Evolutionary conservation across 1,140 invertebrate genomes (phyloP).

Genomic region (Potamilus streckersoni): DNA sequence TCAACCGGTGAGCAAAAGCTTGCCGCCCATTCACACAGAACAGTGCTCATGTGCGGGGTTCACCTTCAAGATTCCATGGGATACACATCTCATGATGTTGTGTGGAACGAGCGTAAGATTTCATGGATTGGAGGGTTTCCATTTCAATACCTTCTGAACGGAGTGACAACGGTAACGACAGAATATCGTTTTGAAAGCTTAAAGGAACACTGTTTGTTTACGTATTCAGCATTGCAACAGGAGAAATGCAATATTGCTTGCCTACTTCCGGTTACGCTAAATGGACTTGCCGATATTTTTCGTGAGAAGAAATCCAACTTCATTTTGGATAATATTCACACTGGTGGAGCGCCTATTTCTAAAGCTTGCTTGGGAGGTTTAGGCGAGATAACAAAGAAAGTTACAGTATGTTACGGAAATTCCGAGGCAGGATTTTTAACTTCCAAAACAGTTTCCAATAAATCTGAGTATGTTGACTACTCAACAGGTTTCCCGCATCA

Average conservation of each 20-base stretch:
- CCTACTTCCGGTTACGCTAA: conserved; percentile 4
- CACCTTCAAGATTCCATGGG: conserved; percentile 8
- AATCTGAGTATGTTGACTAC: not conserved
- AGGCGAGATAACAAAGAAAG: not conserved
- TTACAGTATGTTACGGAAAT: conserved; percentile 4
- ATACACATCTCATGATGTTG: not conserved
- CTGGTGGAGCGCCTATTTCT: not conserved
- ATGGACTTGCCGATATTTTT: conserved; percentile 1
- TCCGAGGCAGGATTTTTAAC: conserved; percentile 2
- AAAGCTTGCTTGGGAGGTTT: not conserved
- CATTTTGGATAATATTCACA: conserved; percentile 10
- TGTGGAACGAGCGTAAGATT: conserved; percentile 5
- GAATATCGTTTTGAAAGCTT: not conserved
- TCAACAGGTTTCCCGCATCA: not conserved
- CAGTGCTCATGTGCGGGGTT: not conserved
- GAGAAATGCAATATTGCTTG: conserved; percentile 9
- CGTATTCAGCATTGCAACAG: not conserved
- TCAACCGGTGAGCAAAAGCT: conserved; percentile 14
- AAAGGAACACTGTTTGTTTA: conserved; percentile 9
- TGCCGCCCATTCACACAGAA: conserved; percentile 7
- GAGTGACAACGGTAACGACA: conserved; percentile 6
- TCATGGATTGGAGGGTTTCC: conserved; percentile 21
- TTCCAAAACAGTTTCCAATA: not conserved
- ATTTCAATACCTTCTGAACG: conserved; percentile 4
- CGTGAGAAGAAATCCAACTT: not conserved